phyloP scores from a whole-genome alignment of 2,888 invertebrate species.

The Marronus borbonicus region DNA sequence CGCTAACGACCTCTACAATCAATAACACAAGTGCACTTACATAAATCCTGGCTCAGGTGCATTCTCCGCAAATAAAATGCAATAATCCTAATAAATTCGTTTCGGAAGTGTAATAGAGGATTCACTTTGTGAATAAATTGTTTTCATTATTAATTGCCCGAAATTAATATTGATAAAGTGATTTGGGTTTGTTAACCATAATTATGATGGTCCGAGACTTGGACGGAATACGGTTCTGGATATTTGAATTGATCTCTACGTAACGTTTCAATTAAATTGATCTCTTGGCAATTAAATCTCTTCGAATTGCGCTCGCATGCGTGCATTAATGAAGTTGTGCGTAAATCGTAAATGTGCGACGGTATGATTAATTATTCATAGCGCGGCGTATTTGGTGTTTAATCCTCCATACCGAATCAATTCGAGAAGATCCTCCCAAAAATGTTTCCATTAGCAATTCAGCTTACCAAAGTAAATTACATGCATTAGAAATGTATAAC shows the following conservation, averaged over 20 bases:
- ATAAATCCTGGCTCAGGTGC: slow-evolving; percentile 65
- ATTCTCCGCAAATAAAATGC: slow-evolving; percentile 57
- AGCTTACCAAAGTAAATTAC: slow-evolving; percentile 23
- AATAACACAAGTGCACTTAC: slow-evolving; percentile 64
- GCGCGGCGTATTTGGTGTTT: slow-evolving; percentile 29
- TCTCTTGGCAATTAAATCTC: slow-evolving; percentile 56
- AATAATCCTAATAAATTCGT: slow-evolving; percentile 58
- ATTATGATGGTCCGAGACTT: slow-evolving; percentile 46
- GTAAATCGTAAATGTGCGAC: slow-evolving; percentile 27
- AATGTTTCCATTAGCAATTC: slow-evolving; percentile 21
- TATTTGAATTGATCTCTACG: slow-evolving; percentile 43
- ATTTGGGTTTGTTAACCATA: slow-evolving; percentile 47
- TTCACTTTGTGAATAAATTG: slow-evolving; percentile 47
- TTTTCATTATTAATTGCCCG: slow-evolving; percentile 48
- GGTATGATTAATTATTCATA: slow-evolving; percentile 38
- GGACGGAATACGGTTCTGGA: slow-evolving; percentile 7
- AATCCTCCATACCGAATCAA: slow-evolving; percentile 16
- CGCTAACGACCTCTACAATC: slow-evolving; percentile 64
- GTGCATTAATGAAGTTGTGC: slow-evolving; percentile 55
- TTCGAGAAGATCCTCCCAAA: background rate
- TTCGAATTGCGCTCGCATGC: slow-evolving; percentile 55
- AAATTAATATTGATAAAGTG: slow-evolving; percentile 51
- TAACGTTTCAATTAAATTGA: slow-evolving; percentile 51
- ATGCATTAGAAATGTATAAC: slow-evolving; percentile 11
- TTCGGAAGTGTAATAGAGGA: slow-evolving; percentile 47